A percentile compares a stretch with the other conserved stretches of the same genome.
These are phyloP conservation scores for Scrobipalpa atriplicella DNA, from an alignment of 2,888 invertebrate genomes.

Conservation along the genomic window DNA sequence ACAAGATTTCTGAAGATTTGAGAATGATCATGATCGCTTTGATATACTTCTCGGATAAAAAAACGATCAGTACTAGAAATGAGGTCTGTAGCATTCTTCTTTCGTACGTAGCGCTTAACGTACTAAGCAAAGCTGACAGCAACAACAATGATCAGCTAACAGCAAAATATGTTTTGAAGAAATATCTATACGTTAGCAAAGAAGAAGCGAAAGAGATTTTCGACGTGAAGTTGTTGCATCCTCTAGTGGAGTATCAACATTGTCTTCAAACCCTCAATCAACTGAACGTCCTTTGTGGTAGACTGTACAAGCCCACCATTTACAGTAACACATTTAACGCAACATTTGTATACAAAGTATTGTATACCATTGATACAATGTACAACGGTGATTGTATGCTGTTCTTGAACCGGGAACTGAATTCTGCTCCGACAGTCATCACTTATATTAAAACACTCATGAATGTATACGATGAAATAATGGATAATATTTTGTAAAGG, in stretches of 20 bases:
- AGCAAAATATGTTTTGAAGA: slow-evolving; percentile 33
- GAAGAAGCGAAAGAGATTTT: slow-evolving; percentile 36
- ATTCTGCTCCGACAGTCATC: slow-evolving; percentile 28
- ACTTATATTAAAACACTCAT: slow-evolving; percentile 22
- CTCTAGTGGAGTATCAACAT: slow-evolving; percentile 46
- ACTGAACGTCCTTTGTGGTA: slow-evolving; percentile 52
- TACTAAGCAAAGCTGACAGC: slow-evolving; percentile 35
- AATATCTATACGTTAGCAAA: slow-evolving; percentile 35
- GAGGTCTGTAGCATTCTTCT: slow-evolving; percentile 46
- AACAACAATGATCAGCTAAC: slow-evolving; percentile 35
- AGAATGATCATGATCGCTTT: slow-evolving; percentile 47
- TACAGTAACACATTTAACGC: slow-evolving; percentile 48
- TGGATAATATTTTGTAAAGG: background rate
- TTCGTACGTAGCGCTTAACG: slow-evolving; percentile 44
- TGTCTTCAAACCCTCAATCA: slow-evolving; percentile 49
- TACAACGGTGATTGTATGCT: background rate
- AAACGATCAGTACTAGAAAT: slow-evolving; percentile 28
- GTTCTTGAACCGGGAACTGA: slow-evolving; percentile 25
- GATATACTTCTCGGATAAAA: slow-evolving; percentile 44
- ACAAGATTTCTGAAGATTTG: slow-evolving; percentile 40
- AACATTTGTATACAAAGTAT: slow-evolving; percentile 47
- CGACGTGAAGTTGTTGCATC: slow-evolving; percentile 26
- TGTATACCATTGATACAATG: slow-evolving; percentile 33
- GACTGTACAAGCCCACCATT: slow-evolving; percentile 38
- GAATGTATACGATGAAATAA: background rate